phyloP scores from a whole-genome alignment of 2,888 invertebrate species.

The Dynastes tityus region DNA sequence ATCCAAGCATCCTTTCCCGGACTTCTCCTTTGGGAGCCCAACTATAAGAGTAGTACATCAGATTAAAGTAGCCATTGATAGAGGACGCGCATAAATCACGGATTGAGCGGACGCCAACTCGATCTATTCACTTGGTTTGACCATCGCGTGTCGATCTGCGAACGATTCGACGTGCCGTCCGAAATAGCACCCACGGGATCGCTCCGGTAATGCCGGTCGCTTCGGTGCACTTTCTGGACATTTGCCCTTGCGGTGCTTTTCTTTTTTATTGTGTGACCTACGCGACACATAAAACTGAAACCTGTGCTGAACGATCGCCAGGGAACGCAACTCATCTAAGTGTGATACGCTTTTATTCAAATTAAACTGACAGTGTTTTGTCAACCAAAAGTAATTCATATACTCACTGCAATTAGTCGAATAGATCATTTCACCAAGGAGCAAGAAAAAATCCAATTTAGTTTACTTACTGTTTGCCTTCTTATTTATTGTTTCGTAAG shows the following conservation, averaged over 20 bases:
- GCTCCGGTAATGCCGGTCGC: not conserved
- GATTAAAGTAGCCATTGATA: constrained; percentile 28
- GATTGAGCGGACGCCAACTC: constrained; percentile 18
- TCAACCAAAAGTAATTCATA: too few species aligned
- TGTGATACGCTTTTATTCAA: constrained; percentile 34
- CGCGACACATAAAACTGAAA: constrained; percentile 30
- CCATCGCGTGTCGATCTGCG: not conserved
- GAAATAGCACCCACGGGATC: constrained; percentile 21
- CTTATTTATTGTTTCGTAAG: too few species aligned
- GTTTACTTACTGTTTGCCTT: too few species aligned
- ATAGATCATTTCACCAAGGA: too few species aligned
- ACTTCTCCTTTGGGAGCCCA: not conserved
- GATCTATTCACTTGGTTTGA: not conserved
- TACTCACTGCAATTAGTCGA: too few species aligned
- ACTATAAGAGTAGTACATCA: constrained; percentile 16
- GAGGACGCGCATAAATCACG: constrained; percentile 35
- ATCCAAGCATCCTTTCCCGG: not conserved
- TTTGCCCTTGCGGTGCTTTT: constrained; percentile 11
- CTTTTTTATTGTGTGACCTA: constrained; percentile 24
- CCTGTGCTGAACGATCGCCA: constrained; percentile 13
- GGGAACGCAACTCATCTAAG: constrained; percentile 18
- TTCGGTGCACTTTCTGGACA: constrained; percentile 33
- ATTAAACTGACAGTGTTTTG: constrained; percentile 4
- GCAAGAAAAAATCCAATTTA: too few species aligned
- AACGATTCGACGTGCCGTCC: constrained; percentile 11